Conservation (phyloP, 1,140 invertebrate species). For the Parasteatoda tepidariorum region DNA sequence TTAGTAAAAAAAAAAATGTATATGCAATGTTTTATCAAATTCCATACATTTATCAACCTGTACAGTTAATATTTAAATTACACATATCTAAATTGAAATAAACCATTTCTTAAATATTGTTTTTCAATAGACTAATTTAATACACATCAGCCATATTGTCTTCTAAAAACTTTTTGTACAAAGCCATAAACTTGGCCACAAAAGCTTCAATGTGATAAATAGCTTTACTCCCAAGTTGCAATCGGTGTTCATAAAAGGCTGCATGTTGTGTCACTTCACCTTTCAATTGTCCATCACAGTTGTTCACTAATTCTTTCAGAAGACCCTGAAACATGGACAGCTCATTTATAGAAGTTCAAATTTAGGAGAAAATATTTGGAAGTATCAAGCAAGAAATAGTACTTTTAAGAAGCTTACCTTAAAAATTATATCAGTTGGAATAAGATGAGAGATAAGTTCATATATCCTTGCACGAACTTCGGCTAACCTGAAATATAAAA, state of each 20-base stretch:
- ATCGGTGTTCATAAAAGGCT: slow-evolving; percentile 89
- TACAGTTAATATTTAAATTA: too few relatives aligned
- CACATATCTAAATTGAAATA: too few relatives aligned
- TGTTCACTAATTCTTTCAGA: slow-evolving; percentile 81
- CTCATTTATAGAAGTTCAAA: background rate
- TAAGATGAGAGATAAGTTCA: slow-evolving; percentile 92
- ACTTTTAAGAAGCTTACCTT: slow-evolving; percentile 71
- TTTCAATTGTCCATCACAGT: slow-evolving; percentile 92
- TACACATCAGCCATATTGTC: slow-evolving; percentile 72
- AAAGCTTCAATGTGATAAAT: slow-evolving; percentile 98
- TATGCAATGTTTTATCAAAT: too few relatives aligned
- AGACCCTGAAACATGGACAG: slow-evolving; percentile 73
- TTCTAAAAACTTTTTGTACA: slow-evolving; percentile 89
- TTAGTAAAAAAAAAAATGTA: too few relatives aligned
- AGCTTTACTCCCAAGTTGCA: slow-evolving; percentile 90
- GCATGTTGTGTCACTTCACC: slow-evolving; percentile 85
- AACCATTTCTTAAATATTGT: too few relatives aligned
- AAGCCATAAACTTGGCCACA: slow-evolving; percentile 94
- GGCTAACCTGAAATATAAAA: slow-evolving; percentile 72
- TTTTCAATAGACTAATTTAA: too few relatives aligned
- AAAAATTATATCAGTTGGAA: slow-evolving; percentile 95
- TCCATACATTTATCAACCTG: too few relatives aligned
- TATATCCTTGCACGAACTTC: slow-evolving; percentile 90
- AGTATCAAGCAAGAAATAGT: slow-evolving; percentile 15
- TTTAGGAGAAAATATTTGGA: background rate